A percentile compares a stretch with the other conserved stretches of the same genome.
phyloP scores from a whole-genome alignment of 2,113 vertebrate genomes.

The Brachyhypopomus occidentalis region DNA sequence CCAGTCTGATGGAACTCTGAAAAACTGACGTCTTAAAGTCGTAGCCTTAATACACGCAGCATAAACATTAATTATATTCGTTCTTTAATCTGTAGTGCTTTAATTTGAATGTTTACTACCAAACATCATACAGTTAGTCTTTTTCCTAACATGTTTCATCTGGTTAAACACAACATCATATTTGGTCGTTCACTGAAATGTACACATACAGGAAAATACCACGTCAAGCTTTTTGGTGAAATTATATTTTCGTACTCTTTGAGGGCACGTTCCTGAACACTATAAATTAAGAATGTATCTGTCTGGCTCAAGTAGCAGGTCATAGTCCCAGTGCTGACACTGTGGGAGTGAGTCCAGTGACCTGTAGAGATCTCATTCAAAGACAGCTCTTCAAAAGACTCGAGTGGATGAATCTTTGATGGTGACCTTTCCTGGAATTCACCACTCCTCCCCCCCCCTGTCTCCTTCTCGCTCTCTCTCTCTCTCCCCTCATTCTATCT shows the following conservation, averaged over 20 bases:
- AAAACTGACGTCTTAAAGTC: neutral
- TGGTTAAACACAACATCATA: too few species aligned
- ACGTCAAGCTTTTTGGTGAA: neutral
- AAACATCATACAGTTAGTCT: too few species aligned
- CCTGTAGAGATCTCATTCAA: constrained; percentile 39
- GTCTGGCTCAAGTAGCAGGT: constrained; percentile 5
- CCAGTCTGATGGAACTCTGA: neutral
- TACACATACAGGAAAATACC: neutral
- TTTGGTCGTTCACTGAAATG: too few species aligned
- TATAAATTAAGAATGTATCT: neutral
- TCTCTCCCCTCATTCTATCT: neutral
- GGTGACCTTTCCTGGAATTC: constrained; percentile 56
- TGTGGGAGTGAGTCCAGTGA: constrained; percentile 33
- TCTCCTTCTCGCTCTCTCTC: constrained; percentile 48
- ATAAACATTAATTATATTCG: too few species aligned
- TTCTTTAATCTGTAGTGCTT: too few species aligned
- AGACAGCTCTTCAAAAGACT: constrained; percentile 54
- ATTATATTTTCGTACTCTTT: neutral
- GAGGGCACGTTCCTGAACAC: neutral
- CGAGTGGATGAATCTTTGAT: constrained; percentile 51
- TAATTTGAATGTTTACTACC: too few species aligned
- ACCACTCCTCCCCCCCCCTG: constrained; percentile 12
- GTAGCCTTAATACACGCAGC: too few species aligned
- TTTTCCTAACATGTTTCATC: too few species aligned
- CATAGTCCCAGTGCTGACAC: constrained; percentile 21